Base-by-base conservation (phyloP, 1,140 invertebrate species). In the Dreissena rostriformis region DNA sequence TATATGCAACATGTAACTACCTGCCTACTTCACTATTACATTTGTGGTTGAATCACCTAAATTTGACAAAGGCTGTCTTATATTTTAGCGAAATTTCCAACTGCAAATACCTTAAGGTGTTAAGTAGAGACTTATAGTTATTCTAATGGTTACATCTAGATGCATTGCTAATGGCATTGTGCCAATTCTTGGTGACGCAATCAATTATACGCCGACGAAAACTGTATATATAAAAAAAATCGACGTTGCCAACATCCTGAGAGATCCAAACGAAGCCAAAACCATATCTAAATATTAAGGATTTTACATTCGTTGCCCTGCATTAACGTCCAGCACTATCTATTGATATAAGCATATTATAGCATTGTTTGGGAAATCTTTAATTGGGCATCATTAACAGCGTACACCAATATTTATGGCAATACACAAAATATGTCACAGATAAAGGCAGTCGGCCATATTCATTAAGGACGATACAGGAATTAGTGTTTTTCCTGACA, bases 351-450 rank as follows among this genome's bases (percentile, higher is more conserved):
- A 80, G 28, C 66, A 70, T 80, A 14, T 26, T n/a, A 49, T 82
- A 82, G 24, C 67, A 82, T 73, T 82, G 52, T 26, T 66, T 72
- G 24, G 68, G 79, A 26, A 51, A 63, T 49, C 79, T 82, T n/a
- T 82, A 2, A n/a, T 39, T 24, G 17, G 51, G 12, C 68, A 82
- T 82, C 24, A 14, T 11, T 55, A 26, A 26, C 49, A 71, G 29
- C 19, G 1, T 63, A 22, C n/a, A 65, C 15, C 8, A 63, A 63
- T 79, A 79, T 24, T 51, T 67, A 28, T 68, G 26, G 70, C 57
- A 65, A 28, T 52, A 52, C 14, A 29, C 51, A 19, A 68, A 49
- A 26, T 73, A 82, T 63, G 51, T 65, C 6, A 82, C 39, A 72
- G 15, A 71, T 49, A 82, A 51, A 15, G 67, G 52, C 8, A 71